A percentile compares a stretch with the other conserved stretches of the same genome.
These are phyloP conservation scores for Beroe forskalii DNA, from an alignment of 37 sponge, comb jelly and placozoan species.

Conservation along the genomic window DNA sequence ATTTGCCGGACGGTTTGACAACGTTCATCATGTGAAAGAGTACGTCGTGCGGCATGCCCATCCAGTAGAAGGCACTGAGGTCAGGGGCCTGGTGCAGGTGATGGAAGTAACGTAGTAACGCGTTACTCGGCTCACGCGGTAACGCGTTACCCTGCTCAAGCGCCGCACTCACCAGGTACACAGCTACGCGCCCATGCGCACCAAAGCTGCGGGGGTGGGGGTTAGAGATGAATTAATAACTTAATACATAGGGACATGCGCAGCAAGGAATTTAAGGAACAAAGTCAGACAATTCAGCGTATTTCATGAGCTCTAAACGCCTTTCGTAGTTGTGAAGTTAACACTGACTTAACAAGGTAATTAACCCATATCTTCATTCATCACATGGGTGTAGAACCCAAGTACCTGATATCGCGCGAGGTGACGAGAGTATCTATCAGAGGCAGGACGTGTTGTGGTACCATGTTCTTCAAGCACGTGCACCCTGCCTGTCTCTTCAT, in stretches of 20 bases:
- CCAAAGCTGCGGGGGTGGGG: not conserved
- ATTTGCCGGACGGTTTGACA: conserved; percentile 44
- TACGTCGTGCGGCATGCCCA: conserved; percentile 48
- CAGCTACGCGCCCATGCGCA: not conserved
- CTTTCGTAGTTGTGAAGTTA: no score
- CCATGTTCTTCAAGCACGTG: not conserved
- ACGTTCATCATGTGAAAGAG: not conserved
- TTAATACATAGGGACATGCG: no score
- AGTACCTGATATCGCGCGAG: no score
- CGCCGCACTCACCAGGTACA: not conserved
- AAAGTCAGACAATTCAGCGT: no score
- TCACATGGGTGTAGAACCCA: no score
- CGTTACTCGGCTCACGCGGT: not conserved
- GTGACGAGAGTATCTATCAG: no score
- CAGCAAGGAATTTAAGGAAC: no score
- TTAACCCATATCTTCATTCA: no score
- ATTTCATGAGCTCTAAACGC: no score
- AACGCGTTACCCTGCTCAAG: not conserved
- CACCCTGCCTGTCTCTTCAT: not conserved
- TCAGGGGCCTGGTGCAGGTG: not conserved
- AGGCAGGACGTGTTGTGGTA: not conserved
- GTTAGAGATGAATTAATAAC: no score
- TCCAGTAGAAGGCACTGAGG: conserved; percentile 1
- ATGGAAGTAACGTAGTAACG: not conserved
- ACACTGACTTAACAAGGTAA: no score